These are phyloP conservation scores for Cephonodes hylas DNA, from an alignment of 2,888 invertebrate genomes.

Conservation along the genomic window DNA sequence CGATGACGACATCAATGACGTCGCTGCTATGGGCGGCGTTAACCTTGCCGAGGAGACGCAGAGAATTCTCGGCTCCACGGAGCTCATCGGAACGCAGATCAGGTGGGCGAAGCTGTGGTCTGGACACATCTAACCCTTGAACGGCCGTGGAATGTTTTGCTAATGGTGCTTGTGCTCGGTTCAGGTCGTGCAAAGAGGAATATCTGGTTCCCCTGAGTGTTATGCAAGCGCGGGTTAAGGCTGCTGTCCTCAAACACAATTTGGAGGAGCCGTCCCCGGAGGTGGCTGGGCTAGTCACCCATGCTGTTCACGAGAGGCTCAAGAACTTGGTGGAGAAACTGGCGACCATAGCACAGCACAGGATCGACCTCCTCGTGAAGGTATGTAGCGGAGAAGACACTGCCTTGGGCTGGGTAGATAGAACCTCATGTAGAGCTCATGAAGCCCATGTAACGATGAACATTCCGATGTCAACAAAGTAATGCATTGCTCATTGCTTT, in stretches of 20 bases:
- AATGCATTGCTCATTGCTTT: neutral
- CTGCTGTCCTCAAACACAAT: slow-evolving; percentile 87
- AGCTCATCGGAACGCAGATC: slow-evolving; percentile 93
- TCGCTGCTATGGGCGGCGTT: slow-evolving; percentile 99
- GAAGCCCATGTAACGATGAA: neutral
- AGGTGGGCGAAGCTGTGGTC: slow-evolving; percentile 60
- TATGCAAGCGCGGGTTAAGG: slow-evolving; percentile 88
- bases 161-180: neutral
- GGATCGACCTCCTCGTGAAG: slow-evolving; percentile 93
- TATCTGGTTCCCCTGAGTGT: slow-evolving; percentile 89
- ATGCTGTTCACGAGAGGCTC: slow-evolving; percentile 96
- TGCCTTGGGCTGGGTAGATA: neutral
- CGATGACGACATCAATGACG: slow-evolving; percentile 98
- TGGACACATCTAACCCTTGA: neutral
- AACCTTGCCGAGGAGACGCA: slow-evolving; percentile 98
- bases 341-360: slow-evolving; percentile 95
- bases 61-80: slow-evolving; percentile 94
- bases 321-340: slow-evolving; percentile 95
- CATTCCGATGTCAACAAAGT: neutral
- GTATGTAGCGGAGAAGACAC: slow-evolving; percentile 54
- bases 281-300: slow-evolving; percentile 94
- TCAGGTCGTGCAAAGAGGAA: slow-evolving; percentile 94
- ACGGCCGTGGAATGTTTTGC: no score
- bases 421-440: neutral
- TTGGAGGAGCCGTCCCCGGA: slow-evolving; percentile 92